Conservation (phyloP, 2,888 invertebrate genomes). For the Griposia aprilina region DNA sequence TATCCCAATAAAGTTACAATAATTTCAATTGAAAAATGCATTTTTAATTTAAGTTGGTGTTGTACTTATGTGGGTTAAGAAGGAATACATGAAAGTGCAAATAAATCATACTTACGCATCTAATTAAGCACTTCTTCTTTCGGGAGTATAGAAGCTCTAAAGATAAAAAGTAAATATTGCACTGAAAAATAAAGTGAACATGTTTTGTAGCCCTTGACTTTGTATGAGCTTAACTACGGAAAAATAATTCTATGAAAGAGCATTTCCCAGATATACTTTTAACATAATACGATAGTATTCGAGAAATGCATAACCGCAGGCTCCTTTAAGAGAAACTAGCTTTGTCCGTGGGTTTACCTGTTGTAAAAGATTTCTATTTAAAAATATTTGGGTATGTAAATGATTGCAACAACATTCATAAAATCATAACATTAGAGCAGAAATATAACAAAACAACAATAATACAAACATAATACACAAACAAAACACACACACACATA, state of each 20-base stretch:
- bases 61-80: neutral
- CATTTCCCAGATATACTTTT: neutral
- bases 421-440: too few relatives aligned
- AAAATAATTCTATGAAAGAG: neutral
- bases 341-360: neutral
- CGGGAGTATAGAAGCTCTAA: neutral
- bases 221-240: neutral
- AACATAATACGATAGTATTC: neutral
- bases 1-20: neutral
- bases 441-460: too few relatives aligned
- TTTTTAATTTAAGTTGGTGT: neutral
- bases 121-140: neutral
- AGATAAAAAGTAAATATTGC: neutral
- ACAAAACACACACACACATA: too few relatives aligned
- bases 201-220: neutral
- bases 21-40: neutral
- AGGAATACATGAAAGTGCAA: neutral
- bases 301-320: neutral
- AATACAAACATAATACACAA: too few relatives aligned
- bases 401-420: neutral
- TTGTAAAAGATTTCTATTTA: neutral
- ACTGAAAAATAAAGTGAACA: too few relatives aligned
- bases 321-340: neutral
- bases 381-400: neutral
- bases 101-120: neutral